Conservation (phyloP, 1,140 invertebrate species). For the Pachypeltis micranthus region DNA sequence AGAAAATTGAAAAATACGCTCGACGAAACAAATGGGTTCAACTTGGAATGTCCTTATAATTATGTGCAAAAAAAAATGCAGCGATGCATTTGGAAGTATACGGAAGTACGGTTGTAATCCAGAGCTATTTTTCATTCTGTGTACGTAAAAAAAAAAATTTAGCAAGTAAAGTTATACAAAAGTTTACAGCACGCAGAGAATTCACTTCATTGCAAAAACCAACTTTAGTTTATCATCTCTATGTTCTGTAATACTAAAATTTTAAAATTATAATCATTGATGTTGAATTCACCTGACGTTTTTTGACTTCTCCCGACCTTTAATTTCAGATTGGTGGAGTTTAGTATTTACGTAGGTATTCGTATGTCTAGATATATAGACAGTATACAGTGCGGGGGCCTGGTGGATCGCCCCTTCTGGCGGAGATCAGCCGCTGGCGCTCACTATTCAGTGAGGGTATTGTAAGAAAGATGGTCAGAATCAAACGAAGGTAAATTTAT, state of each 20-base stretch:
- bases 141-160: constrained; percentile 22
- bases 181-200: constrained; percentile 23
- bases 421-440: too few relatives aligned
- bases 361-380: too few relatives aligned
- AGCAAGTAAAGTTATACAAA: constrained; percentile 23
- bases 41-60: constrained; percentile 20
- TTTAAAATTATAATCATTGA: constrained; percentile 26
- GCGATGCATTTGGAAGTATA: constrained; percentile 21
- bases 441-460: too few relatives aligned
- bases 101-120: constrained; percentile 24
- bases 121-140: constrained; percentile 25
- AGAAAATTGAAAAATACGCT: too few relatives aligned
- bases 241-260: constrained; percentile 26
- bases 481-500: too few relatives aligned
- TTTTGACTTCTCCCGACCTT: too few relatives aligned
- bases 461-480: too few relatives aligned
- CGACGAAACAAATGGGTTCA: constrained; percentile 21
- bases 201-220: constrained; percentile 22
- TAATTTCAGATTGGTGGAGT: too few relatives aligned
- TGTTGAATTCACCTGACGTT: too few relatives aligned
- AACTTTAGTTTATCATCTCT: constrained; percentile 25
- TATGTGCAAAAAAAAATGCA: constrained; percentile 22
- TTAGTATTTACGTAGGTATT: too few relatives aligned
- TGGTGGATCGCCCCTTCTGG: too few relatives aligned
- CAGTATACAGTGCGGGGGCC: too few relatives aligned